Evolutionary conservation across 2,797 vertebrate genomes (phyloP), one percentile per base, ranked within the genome.

Genomic region (Simalia tracyae): DNA sequence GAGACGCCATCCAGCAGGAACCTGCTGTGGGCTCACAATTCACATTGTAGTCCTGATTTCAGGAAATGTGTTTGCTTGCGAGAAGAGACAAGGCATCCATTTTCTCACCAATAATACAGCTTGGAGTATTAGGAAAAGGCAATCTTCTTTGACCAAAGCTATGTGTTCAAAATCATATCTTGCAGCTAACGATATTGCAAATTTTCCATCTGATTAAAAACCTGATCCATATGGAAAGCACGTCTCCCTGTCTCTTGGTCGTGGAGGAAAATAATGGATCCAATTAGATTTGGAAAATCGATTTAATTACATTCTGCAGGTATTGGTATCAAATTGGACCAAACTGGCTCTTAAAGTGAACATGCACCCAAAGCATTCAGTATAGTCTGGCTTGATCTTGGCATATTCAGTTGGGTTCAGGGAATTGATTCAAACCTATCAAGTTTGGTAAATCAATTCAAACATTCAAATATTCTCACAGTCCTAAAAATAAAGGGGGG

Each of bases 211-310:
- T 22, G 12, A 56, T 56, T 57, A 9, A 24, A 72, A 31, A 36
- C 84, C 12, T 11, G 9, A 46, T 22, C 9, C 9, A 1, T 9
- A 14, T 3, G 4, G 36, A 81, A 60, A 36, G 42, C 12, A 14
- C 5, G 5, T 17, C n/a, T 31, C 5, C n/a, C 2, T 15, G 14
- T 36, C n/a, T 72, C 66, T 72, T n/a, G 2, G 3, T 7, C 0
- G 14, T 31, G n/a, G n/a, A 31, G n/a, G n/a, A 68, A 14, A 31
- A 68, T 17, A 68, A 31, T 17, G n/a, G 66, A 36, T 72, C n/a
- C n/a, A 31, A 31, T 36, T 36, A 36, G 66, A 72, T 17, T 36
- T 36, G n/a, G 66, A 72, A 72, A 31, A 36, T 17, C 0, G 28
- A 68, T 68, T 68, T 68, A 4, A 31, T 68, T n/a, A n/a, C 1